Percentiles rank a stretch among this genome's conserved stretches.
Conservation (phyloP, 2,888 invertebrate species). For the Embidobia sp. region DNA sequence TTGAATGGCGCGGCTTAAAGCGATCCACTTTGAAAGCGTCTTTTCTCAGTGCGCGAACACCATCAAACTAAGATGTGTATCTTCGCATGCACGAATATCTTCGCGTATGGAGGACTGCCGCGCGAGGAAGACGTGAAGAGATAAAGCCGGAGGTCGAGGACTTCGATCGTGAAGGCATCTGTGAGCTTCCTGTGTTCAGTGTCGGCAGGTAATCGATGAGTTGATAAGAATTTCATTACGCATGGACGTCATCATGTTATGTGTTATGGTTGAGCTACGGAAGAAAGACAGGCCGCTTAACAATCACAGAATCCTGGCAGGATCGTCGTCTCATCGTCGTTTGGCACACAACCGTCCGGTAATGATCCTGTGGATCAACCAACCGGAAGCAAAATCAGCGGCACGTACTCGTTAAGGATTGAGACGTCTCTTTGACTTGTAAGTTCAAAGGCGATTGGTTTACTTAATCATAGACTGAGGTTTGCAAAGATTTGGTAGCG, state of each 20-base stretch:
- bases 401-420: conserved; percentile 55
- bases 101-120: conserved; percentile 17
- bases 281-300: conserved; percentile 12
- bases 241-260: conserved; percentile 44
- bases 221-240: conserved; percentile 56
- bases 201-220: conserved; percentile 37
- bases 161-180: conserved; percentile 19
- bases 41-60: conserved; percentile 39
- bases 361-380: conserved; percentile 68
- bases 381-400: conserved; percentile 57
- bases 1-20: conserved; percentile 72
- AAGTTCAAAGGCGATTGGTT: conserved; percentile 30
- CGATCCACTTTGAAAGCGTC: conserved; percentile 48
- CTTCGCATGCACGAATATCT: conserved; percentile 30
- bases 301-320: conserved; percentile 28
- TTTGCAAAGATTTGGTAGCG: too few species aligned
- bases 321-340: conserved; percentile 36
- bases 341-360: conserved; percentile 30
- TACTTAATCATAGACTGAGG: too few species aligned
- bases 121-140: conserved; percentile 22
- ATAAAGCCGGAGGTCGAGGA: conserved; percentile 23
- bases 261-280: conserved; percentile 37
- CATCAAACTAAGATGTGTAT: conserved; percentile 51
- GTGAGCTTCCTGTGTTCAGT: conserved; percentile 22
- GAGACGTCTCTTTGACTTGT: conserved; percentile 37